phyloP scores from a whole-genome alignment of 2,113 vertebrate genomes.

The Hypocryptadius cinnamomeus region DNA sequence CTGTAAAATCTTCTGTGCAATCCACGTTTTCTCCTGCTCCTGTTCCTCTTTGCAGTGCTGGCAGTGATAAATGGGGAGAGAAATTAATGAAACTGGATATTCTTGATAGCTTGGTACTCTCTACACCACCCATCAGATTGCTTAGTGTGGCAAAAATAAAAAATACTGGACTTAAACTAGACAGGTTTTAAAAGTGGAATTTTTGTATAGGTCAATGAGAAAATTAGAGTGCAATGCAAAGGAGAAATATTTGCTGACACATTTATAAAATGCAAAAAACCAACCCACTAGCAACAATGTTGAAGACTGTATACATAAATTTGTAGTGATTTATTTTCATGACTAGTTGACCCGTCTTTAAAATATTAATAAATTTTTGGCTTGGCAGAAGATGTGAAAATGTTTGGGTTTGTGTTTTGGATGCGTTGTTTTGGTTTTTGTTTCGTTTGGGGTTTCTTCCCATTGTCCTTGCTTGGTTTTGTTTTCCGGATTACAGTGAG shows the following conservation, averaged over 20 bases:
- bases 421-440: rapidly evolving
- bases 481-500: not conserved
- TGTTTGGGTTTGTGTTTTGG: not conserved
- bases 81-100: not conserved
- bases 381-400: not conserved
- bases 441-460: not conserved
- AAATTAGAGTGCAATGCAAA: not conserved
- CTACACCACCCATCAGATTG: not conserved
- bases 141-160: not conserved
- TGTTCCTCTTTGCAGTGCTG: not conserved
- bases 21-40: not conserved
- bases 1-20: not conserved
- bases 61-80: not conserved
- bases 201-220: not conserved
- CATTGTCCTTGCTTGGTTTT: not conserved
- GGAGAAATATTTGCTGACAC: not conserved
- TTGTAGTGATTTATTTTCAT: not conserved
- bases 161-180: not conserved
- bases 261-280: not conserved
- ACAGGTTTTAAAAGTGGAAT: not conserved
- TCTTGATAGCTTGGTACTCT: not conserved
- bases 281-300: not conserved
- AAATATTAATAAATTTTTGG: not conserved
- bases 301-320: not conserved
- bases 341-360: not conserved